Evolutionary conservation across 2,797 vertebrate species (phyloP).

Genomic region (Sparidentex hasta): DNA sequence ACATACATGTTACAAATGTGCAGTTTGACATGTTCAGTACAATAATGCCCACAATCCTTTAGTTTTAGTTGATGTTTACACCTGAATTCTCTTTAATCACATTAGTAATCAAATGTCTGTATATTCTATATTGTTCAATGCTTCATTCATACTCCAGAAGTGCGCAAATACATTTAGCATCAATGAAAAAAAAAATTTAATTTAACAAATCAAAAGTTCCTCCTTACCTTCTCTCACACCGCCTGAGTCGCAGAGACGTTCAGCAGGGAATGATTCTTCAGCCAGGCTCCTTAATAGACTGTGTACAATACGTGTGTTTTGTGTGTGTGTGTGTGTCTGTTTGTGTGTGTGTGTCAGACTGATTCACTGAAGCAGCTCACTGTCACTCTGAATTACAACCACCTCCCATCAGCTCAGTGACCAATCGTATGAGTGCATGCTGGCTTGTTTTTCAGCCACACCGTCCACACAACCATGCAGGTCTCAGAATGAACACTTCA

Average conservation of each 20-base stretch:
- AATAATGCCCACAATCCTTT: neutral
- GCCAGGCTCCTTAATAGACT: constrained; percentile 46
- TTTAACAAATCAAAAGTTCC: constrained; percentile 1
- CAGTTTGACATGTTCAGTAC: neutral
- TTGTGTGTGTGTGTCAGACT: constrained; percentile 26
- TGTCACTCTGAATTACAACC: constrained; percentile 78
- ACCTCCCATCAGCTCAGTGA: constrained; percentile 67
- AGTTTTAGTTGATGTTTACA: neutral
- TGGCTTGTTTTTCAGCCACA: constrained; percentile 45
- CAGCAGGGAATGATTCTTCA: constrained; percentile 49
- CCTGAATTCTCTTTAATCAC: neutral
- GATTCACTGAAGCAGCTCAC: constrained; percentile 74
- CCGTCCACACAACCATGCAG: neutral
- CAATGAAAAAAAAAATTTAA: neutral
- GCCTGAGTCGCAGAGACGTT: constrained; percentile 7
- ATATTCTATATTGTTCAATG: neutral
- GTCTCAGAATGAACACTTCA: neutral
- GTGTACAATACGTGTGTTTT: constrained; percentile 7
- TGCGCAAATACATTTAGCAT: neutral
- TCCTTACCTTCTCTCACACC: constrained; percentile 68
- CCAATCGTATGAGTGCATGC: constrained; percentile 71
- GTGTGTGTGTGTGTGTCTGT: neutral
- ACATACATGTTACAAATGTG: neutral
- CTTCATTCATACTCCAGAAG: neutral
- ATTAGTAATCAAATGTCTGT: neutral